Evolutionary conservation across 2,797 vertebrate species (phyloP).

Genomic region (Tauraco hartlaubi): DNA sequence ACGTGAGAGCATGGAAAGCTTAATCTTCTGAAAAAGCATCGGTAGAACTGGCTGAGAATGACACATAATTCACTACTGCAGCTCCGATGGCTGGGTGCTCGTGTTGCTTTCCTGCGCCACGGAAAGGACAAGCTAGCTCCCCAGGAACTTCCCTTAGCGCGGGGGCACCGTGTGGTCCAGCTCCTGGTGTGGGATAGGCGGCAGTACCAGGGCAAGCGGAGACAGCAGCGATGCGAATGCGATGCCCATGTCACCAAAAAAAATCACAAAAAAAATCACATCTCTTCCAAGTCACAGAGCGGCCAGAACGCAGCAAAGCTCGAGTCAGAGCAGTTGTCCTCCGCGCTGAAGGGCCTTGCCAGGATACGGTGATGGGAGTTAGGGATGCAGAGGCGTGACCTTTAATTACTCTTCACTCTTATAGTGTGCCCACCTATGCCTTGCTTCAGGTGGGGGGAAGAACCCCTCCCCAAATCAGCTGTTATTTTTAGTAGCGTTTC

Average conservation of each 20-base stretch:
- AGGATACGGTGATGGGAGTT: fast-evolving
- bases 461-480: not conserved
- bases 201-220: fast-evolving
- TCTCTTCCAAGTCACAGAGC: not conserved
- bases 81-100: fast-evolving
- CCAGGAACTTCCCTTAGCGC: not conserved
- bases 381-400: fast-evolving
- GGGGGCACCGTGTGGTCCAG: fast-evolving
- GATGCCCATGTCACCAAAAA: fast-evolving
- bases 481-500: not conserved
- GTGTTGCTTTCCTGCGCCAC: fast-evolving
- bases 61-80: fast-evolving
- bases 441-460: not conserved
- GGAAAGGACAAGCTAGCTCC: fast-evolving
- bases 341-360: fast-evolving
- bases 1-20: fast-evolving
- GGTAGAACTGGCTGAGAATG: not conserved
- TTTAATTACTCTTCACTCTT: not conserved
- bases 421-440: too few relatives aligned
- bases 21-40: not conserved
- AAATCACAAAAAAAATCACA: not conserved
- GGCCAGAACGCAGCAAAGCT: not conserved
- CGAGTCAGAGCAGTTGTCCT: too few relatives aligned
- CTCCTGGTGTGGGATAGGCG: too few relatives aligned
- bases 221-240: fast-evolving